Evolutionary conservation across 2,888 invertebrate species (phyloP), one percentile per base, ranked within the genome.

Genomic region (Acronicta leporina): DNA sequence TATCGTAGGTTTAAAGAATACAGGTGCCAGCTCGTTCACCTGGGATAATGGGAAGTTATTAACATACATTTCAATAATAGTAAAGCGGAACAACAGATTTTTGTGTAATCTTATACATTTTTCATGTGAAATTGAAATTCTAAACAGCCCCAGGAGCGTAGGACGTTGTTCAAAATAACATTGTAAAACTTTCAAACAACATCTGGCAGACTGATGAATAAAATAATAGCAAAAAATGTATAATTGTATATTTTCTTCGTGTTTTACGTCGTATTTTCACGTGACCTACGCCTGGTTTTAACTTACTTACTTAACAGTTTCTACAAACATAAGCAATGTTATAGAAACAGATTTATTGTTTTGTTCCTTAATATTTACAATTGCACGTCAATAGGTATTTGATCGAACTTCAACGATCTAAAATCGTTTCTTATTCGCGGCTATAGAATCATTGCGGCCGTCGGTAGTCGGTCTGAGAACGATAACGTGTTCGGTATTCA

Each of bases 21-120:
- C 80, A 80, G 79, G 81, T 80, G 81, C 63, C 55, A 58, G 54
- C 47, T 70, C 46, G 25, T 79, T 80, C 73, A 76, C 76, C 79
- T 65, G 56, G 52, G 46, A 68, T 67, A 68, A 62, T 58, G 46
- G 44, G 43, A 52, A 57, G 16, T 57, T 20, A 68, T 79, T 73
- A 69, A 14, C 74, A 80, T 80, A 77, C n/a, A 79, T 80, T 77
- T 59, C 30, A 75, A 77, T 72, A 38, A 67, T 66, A 66, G 55
- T 68, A 63, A 60, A 57, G 15, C 57, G 57, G 62, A 71, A 69
- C 53, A 69, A 74, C 72, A 69, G 52, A 59, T 52, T 69, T 71
- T 77, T 58, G 44, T 71, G 55, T 50, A 69, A 57, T 50, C 51
- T 38, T 35, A 72, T 76, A 58, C 0, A 76, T 61, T 30, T 75